phyloP scores from a whole-genome alignment of 2,113 vertebrate species.

The Aythya baeri region DNA sequence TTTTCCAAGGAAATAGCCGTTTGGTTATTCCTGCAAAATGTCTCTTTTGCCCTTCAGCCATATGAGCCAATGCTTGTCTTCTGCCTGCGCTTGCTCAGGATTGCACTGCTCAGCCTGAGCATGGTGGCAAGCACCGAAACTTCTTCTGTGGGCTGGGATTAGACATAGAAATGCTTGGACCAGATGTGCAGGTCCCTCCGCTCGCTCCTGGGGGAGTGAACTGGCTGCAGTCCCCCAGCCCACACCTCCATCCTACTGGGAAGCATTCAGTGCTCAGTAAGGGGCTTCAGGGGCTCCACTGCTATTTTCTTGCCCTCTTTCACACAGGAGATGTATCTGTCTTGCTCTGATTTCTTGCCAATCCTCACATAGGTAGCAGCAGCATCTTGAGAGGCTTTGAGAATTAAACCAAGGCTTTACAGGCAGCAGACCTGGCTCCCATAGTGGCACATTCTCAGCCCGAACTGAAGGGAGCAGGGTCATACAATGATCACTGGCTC shows the following conservation, averaged over 20 bases:
- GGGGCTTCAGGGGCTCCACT: neutral
- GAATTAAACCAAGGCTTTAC: neutral
- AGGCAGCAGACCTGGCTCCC: neutral
- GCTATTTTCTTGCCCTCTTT: neutral
- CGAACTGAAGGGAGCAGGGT: neutral
- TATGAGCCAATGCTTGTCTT: neutral
- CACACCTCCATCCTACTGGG: neutral
- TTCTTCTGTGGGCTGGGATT: neutral
- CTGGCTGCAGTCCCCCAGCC: neutral
- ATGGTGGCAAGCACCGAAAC: neutral
- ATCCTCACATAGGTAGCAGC: neutral
- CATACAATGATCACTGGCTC: neutral
- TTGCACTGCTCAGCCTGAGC: neutral
- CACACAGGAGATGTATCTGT: neutral
- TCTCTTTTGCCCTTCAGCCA: neutral
- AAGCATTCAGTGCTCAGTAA: neutral
- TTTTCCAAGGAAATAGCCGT: neutral
- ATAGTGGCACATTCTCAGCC: neutral
- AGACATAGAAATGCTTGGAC: neutral
- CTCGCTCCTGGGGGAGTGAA: neutral
- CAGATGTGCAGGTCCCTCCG: neutral
- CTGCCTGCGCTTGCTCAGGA: neutral
- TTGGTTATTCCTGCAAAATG: neutral
- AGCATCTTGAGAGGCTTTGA: neutral
- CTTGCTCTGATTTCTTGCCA: neutral